Evolutionary conservation across 2,888 invertebrate species (phyloP).

Genomic region (Meteorus cinctellus): DNA sequence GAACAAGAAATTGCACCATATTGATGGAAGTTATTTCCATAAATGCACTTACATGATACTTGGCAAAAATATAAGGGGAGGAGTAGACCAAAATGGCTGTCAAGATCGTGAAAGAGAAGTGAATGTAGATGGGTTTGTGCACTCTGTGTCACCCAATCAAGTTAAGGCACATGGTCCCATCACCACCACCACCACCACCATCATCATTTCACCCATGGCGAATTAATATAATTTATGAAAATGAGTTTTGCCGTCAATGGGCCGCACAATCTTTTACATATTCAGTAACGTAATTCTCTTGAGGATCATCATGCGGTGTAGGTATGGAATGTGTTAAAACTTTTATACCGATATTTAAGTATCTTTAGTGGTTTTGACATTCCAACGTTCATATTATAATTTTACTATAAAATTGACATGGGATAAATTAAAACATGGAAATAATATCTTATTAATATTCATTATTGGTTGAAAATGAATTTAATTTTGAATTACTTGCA

Average conservation of each 20-base stretch:
- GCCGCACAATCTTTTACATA: constrained; percentile 61
- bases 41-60: constrained; percentile 36
- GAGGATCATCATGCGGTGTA: constrained; percentile 36
- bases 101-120: constrained; percentile 44
- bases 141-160: constrained; percentile 67
- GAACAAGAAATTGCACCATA: background rate
- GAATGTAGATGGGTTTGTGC: constrained; percentile 49
- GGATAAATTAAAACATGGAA: background rate
- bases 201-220: constrained; percentile 58
- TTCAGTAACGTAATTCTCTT: constrained; percentile 46
- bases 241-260: constrained; percentile 65
- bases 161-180: constrained; percentile 24
- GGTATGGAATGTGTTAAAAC: constrained; percentile 30
- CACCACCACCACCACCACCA: constrained; percentile 44
- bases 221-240: constrained; percentile 72
- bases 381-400: constrained; percentile 17
- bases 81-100: constrained; percentile 38
- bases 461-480: background rate
- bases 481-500: background rate
- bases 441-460: constrained; percentile 2
- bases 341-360: constrained; percentile 41
- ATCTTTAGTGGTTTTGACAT: constrained; percentile 15
- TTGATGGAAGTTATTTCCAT: constrained; percentile 30
- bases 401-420: constrained; percentile 11
- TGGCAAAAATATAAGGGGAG: constrained; percentile 14